A percentile compares a stretch with the other conserved stretches of the same genome.
phyloP scores from a whole-genome alignment of 2,888 invertebrate species.

The Torymus tubicola region DNA sequence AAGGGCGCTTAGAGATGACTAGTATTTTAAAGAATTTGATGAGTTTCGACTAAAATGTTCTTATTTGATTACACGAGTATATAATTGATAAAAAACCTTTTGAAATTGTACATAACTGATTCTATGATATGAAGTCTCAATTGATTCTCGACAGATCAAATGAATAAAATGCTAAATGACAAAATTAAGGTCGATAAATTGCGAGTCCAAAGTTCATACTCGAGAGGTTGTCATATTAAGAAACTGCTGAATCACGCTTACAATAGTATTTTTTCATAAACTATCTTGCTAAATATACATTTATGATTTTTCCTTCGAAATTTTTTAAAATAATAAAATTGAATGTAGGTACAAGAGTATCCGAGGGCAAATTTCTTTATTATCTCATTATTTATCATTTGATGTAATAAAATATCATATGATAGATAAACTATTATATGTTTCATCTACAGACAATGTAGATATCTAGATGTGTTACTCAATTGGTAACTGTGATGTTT shows the following conservation, averaged over 20 bases:
- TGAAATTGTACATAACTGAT: not conserved
- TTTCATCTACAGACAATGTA: too few species aligned
- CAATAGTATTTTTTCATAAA: not conserved
- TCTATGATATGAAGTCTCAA: not conserved
- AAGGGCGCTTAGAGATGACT: too few species aligned
- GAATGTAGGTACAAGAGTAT: too few species aligned
- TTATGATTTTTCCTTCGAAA: too few species aligned
- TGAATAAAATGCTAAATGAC: not conserved
- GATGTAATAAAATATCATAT: too few species aligned
- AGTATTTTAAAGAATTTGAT: not conserved
- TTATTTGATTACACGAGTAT: not conserved
- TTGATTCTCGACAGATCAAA: not conserved
- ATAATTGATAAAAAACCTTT: not conserved
- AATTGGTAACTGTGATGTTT: too few species aligned
- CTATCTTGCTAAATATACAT: too few species aligned
- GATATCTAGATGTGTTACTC: too few species aligned
- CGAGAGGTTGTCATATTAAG: slow-evolving; percentile 3
- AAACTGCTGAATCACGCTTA: slow-evolving; percentile 37
- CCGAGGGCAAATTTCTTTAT: too few species aligned
- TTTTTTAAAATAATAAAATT: too few species aligned
- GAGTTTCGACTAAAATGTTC: not conserved
- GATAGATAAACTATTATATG: too few species aligned
- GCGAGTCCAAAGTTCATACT: slow-evolving; percentile 25
- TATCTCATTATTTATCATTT: too few species aligned
- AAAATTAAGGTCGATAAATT: slow-evolving; percentile 36